Evolutionary conservation across 2,888 invertebrate species (phyloP), one percentile per base, ranked within the genome.

Genomic region (Alsophila aescularia): DNA sequence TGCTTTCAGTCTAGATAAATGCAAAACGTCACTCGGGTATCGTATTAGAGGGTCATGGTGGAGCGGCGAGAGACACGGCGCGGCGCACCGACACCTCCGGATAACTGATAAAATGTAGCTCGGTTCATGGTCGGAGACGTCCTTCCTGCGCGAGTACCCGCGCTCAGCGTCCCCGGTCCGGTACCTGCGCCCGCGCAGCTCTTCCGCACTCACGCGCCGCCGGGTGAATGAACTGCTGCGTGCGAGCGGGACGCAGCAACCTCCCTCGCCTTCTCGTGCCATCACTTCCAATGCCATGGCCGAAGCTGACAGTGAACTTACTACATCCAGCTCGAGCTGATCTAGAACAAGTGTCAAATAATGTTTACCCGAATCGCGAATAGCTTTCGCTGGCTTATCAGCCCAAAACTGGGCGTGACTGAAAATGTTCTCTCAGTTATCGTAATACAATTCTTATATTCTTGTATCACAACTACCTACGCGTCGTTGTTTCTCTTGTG

Each of bases 201-300:
- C 90, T 90, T 90, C 90, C 90, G 89, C 79, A 85, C 85, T 85
- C 81, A 70, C 72, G 66, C 59, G 51, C 52, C 18, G 24, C 52
- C 77, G 86, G 90, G 90, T 90, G 86, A 89, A 89, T 87, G 90
- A 91, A 90, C 90, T 86, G 81, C 78, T 80, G 77, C 70, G 85
- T 60, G 77, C 62, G 85, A 90, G 77, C 65, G 86, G 77, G 90
- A 90, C 70, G 41, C 62, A 60, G 58, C 70, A 67, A 58, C 57
- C 60, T 64, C 68, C 54, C 72, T 56, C 66, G 49, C 55, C 32
- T 37, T 52, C 47, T 31, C 56, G 47, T 42, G 45, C 55, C 61
- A 45, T 66, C 67, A 49, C 64, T 66, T 73, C 79, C 88, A 90
- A 87, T 87, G 87, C 90, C 90, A 90, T 81, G 88, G 89, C 77